phyloP scores from a whole-genome alignment of 1,140 invertebrate genomes.

The Ceratoteleas bidentatus region DNA sequence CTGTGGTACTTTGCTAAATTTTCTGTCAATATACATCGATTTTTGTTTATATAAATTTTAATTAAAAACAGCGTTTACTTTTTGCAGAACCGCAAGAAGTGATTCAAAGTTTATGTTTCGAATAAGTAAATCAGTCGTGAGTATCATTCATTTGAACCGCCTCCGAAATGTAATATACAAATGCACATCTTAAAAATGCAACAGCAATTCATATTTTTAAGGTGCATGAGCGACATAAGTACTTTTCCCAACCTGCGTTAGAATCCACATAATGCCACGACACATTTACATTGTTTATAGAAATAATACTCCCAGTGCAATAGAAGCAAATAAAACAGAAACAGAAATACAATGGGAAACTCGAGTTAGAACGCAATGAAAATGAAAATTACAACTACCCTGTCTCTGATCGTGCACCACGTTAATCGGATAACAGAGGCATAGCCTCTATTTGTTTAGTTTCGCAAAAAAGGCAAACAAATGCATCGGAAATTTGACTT shows the following conservation, averaged over 20 bases:
- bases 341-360: slow-evolving; percentile 2
- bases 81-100: too few species aligned
- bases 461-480: slow-evolving; percentile 1
- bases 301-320: background rate
- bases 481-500: background rate
- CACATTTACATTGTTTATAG: background rate
- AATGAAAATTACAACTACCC: slow-evolving; percentile 22
- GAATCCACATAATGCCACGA: background rate
- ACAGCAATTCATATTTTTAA: too few species aligned
- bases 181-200: too few species aligned
- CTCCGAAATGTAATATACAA: too few species aligned
- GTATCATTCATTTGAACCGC: too few species aligned
- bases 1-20: too few species aligned
- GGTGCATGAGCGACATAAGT: background rate
- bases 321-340: slow-evolving; percentile 12
- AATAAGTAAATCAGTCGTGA: too few species aligned
- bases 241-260: background rate
- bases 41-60: too few species aligned
- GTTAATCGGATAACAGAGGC: slow-evolving; percentile 17
- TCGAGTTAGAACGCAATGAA: slow-evolving; percentile 12
- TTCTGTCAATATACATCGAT: too few species aligned
- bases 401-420: slow-evolving; percentile 6
- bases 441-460: background rate
- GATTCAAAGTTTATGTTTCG: too few species aligned
- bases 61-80: too few species aligned